Conservation (phyloP, 1,140 invertebrate species). For the Drosophila nebulosa region DNA sequence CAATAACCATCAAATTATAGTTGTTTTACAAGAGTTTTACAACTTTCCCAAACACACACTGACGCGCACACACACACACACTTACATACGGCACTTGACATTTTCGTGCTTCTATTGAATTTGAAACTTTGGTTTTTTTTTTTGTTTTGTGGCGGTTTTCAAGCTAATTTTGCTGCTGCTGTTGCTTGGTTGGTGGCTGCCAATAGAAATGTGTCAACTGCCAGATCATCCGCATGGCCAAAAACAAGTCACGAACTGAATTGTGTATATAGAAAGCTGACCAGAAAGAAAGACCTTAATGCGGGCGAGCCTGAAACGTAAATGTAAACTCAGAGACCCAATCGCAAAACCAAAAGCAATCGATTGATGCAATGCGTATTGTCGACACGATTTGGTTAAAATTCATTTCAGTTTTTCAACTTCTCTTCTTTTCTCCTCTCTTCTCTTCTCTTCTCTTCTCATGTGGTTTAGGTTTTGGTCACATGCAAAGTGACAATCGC, state of each 20-base stretch:
- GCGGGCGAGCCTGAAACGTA: background rate
- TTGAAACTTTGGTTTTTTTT: background rate
- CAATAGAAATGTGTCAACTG: conserved; percentile 6
- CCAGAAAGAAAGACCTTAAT: conserved; percentile 4
- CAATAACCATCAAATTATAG: background rate
- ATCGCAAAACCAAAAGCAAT: background rate
- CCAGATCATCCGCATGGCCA: background rate
- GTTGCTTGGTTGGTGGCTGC: background rate
- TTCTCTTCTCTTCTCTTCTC: too few species aligned
- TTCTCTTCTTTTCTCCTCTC: conserved; percentile 33
- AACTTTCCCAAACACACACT: background rate
- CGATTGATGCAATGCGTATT: background rate
- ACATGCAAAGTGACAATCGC: conserved; percentile 73
- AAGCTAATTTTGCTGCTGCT: background rate
- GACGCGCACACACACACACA: background rate
- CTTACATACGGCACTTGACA: background rate
- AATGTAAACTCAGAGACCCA: background rate
- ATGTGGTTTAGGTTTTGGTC: conserved; percentile 21
- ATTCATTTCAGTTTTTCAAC: conserved; percentile 28
- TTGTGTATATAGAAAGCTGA: conserved; percentile 6
- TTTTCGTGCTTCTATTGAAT: background rate
- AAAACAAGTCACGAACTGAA: conserved; percentile 2
- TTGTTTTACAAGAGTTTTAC: background rate
- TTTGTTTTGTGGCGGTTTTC: background rate
- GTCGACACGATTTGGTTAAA: conserved; percentile 8